These are phyloP conservation scores for Halichoeres trimaculatus DNA, from an alignment of 2,113 vertebrate genomes.

Conservation along the genomic window DNA sequence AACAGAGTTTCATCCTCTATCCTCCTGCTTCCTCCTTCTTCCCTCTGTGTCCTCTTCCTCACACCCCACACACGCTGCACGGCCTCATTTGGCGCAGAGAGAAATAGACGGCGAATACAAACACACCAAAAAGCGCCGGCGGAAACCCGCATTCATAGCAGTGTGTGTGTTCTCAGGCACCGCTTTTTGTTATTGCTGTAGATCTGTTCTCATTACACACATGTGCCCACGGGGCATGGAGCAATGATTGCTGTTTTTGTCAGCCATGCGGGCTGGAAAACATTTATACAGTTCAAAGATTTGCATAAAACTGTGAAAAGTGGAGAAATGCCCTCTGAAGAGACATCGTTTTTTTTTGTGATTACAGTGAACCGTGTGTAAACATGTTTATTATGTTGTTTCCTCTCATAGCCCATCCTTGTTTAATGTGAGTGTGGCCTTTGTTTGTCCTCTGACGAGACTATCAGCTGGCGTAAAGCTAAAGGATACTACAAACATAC, in stretches of 20 bases:
- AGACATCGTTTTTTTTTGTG: slow-evolving; percentile 2
- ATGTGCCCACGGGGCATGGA: slow-evolving; percentile 56
- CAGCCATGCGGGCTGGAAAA: slow-evolving; percentile 50
- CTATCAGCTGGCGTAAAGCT: background rate
- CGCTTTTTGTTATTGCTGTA: slow-evolving; percentile 62
- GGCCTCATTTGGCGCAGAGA: slow-evolving; percentile 63
- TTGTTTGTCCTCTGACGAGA: background rate
- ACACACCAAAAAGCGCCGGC: slow-evolving; percentile 19
- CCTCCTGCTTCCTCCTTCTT: background rate
- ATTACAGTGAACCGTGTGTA: background rate
- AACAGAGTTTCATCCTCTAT: slow-evolving; percentile 35
- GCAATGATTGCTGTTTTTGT: slow-evolving; percentile 66
- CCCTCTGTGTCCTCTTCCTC: background rate
- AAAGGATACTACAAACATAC: too few relatives aligned
- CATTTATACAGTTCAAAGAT: slow-evolving; percentile 58
- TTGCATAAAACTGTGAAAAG: slow-evolving; percentile 59
- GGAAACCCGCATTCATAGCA: slow-evolving; percentile 38
- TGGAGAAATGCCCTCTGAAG: slow-evolving; percentile 31
- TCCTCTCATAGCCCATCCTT: background rate
- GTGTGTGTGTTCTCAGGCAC: slow-evolving; percentile 34
- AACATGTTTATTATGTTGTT: background rate
- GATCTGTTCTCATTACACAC: slow-evolving; percentile 76
- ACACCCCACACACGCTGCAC: slow-evolving; percentile 32
- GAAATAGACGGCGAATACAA: slow-evolving; percentile 42
- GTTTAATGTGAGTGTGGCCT: background rate